These are phyloP conservation scores for Clistopyga incitator DNA, from an alignment of 2,888 invertebrate genomes.

Conservation along the genomic window DNA sequence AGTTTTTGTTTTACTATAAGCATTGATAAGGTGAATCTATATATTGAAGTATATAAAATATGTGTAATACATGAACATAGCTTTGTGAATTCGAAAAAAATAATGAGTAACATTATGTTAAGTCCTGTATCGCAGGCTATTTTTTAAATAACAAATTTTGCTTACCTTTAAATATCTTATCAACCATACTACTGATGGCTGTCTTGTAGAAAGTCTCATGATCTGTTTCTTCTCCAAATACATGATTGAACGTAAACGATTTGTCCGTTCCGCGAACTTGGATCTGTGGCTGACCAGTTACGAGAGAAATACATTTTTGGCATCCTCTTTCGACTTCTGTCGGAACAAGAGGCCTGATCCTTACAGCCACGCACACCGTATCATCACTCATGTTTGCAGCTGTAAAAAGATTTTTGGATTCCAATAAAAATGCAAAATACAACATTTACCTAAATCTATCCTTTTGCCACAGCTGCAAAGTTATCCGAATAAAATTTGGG, in stretches of 20 bases:
- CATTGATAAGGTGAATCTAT: too few species aligned
- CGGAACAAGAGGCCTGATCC: conserved; percentile 92
- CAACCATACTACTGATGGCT: conserved; percentile 90
- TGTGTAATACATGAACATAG: too few species aligned
- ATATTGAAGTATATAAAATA: too few species aligned
- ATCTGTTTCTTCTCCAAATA: conserved; percentile 89
- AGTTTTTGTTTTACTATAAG: too few species aligned
- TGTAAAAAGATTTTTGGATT: not conserved
- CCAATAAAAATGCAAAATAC: not conserved
- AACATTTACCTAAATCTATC: not conserved
- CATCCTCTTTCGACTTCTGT: conserved; percentile 91
- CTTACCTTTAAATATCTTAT: conserved; percentile 91
- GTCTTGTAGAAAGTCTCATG: conserved; percentile 91
- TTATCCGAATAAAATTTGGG: too few species aligned
- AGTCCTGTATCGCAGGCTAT: too few species aligned
- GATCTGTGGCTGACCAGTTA: conserved; percentile 89
- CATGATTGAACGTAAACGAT: conserved; percentile 93
- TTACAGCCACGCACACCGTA: conserved; percentile 91
- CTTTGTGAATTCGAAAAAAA: too few species aligned
- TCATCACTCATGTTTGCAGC: conserved; percentile 73
- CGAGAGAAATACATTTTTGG: conserved; percentile 89
- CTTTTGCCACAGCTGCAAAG: too few species aligned
- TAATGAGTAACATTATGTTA: too few species aligned
- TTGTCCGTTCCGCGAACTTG: conserved; percentile 88
- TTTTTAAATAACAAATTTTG: not conserved